Percentiles rank a stretch among this genome's conserved stretches.
Conservation (phyloP, 2,113 vertebrate genomes). For the Campylomormyrus numenius region DNA sequence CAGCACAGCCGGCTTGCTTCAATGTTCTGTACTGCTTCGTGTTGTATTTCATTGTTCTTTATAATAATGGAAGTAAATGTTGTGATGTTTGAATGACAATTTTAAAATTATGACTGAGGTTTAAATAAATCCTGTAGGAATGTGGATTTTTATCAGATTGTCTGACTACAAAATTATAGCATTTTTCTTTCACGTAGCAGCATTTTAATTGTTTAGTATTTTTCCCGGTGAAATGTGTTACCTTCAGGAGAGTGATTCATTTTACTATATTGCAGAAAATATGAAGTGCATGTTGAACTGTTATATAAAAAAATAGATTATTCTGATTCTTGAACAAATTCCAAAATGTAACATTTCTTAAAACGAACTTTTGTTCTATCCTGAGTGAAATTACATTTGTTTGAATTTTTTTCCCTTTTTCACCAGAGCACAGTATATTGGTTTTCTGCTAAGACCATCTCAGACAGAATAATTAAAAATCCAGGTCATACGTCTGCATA, state of each 20-base stretch:
- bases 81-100: background rate
- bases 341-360: background rate
- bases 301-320: background rate
- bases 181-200: background rate
- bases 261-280: background rate
- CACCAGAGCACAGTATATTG: background rate
- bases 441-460: background rate
- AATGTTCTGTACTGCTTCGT: background rate
- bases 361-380: background rate
- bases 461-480: background rate
- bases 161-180: background rate
- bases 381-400: background rate
- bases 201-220: background rate
- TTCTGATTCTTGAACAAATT: background rate
- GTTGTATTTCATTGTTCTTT: background rate
- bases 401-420: background rate
- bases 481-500: background rate
- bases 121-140: background rate
- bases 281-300: background rate
- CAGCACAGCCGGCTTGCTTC: background rate
- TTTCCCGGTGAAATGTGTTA: background rate
- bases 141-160: background rate
- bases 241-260: background rate
- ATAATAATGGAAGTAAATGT: background rate
- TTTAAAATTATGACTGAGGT: background rate